Percentiles rank a stretch among this genome's conserved stretches.
These are phyloP conservation scores for Myotis pilosus DNA, from an alignment of 2,797 vertebrate genomes.

Conservation along the genomic window DNA sequence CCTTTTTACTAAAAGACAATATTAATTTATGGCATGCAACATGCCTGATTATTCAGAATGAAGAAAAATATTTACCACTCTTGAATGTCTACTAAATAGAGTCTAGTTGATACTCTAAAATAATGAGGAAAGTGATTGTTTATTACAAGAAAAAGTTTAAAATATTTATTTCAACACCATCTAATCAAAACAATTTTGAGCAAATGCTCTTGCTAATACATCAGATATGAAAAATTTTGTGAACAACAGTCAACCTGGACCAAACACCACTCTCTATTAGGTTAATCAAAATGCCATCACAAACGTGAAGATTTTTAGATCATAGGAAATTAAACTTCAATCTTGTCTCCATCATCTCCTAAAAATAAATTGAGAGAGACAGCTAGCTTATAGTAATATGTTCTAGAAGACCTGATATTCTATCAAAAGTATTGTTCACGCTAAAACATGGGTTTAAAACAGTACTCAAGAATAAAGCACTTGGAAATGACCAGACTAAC, in stretches of 20 bases:
- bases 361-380: not conserved
- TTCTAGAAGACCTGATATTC: not conserved
- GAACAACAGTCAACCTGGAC: not conserved
- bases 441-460: not conserved
- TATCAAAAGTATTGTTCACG: not conserved
- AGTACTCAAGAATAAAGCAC: not conserved
- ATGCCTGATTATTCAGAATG: not conserved
- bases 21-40: not conserved
- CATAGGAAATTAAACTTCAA: constrained; percentile 53
- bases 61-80: not conserved
- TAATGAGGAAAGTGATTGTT: not conserved
- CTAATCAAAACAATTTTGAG: not conserved
- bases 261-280: not conserved
- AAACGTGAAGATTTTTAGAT: not conserved
- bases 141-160: not conserved
- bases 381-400: not conserved
- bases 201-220: not conserved
- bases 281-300: not conserved
- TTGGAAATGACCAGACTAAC: not conserved
- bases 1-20: not conserved
- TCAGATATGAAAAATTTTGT: not conserved
- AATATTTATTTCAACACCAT: not conserved
- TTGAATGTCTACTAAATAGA: not conserved
- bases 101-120: not conserved
- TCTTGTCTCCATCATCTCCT: not conserved